Evolutionary conservation across 2,113 vertebrate genomes (phyloP), one percentile per base, ranked within the genome.

Genomic region (Chaenocephalus aceratus): DNA sequence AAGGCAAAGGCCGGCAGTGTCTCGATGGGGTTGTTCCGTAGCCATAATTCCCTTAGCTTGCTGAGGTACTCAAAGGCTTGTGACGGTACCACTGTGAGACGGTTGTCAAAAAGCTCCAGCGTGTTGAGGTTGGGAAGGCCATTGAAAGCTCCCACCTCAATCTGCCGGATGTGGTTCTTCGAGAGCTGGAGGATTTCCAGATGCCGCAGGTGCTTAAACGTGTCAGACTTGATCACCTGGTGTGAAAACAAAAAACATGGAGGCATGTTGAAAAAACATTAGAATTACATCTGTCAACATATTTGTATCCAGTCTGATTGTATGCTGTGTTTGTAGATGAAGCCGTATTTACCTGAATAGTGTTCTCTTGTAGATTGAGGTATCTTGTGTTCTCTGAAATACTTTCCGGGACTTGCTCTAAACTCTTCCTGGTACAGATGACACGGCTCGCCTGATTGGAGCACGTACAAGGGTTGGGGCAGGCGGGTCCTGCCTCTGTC

Each of bases 141-240:
- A 88, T 97, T 99, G 92, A 99, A 99, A 57, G 98, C 98, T 1
- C 98, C 97, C 77, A 99, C 98, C 91, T 99, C 97, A 10, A 99
- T 97, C 65, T 97, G 96, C 1, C 97, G 92, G 49, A 99, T 97
- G 84, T 97, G 94, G 90, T 99, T 99, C 69, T 98, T 97, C 84
- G 97, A 99, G 14, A 99, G 94, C 94, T 99, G 98, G 10, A 99
- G 94, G 88, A 99, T 99, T 95, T 99, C 98, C 95, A 99, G 83
- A 94, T 99, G 98, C 45, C 97, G 91, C 44, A 99, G 95, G 91
- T 99, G 98, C 68, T 98, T 98, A 92, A 99, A 99, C 41, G 97
- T 98, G 91, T 99, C 98, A 0, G 97, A 98, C 62, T 96, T 97
- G 92, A 99, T 99, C 87, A 98, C 96, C 95, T 87, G 80, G 60